phyloP scores from a whole-genome alignment of 2,888 invertebrate species.

The Incurvaria masculella region DNA sequence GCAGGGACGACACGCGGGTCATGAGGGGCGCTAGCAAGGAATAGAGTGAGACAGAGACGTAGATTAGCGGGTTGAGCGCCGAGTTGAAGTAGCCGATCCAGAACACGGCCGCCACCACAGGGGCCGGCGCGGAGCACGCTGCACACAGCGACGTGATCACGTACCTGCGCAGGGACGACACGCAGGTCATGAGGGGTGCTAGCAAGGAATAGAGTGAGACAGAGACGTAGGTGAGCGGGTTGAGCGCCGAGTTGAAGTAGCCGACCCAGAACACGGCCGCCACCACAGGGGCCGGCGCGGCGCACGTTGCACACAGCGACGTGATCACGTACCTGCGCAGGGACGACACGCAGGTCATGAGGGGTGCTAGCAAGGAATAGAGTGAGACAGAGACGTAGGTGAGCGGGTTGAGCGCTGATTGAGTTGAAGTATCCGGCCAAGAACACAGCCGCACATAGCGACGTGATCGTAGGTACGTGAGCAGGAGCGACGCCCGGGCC shows the following conservation, averaged over 20 bases:
- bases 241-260: conserved; percentile 95
- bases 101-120: conserved; percentile 87
- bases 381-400: conserved; percentile 98
- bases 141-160: conserved; percentile 77
- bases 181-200: no score
- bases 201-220: no score
- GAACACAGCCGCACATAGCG: conserved; percentile 87
- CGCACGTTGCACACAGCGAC: conserved; percentile 74
- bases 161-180: no score
- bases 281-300: conserved; percentile 81
- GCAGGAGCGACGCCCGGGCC: no score
- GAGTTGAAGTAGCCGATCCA: conserved; percentile 99
- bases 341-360: no score
- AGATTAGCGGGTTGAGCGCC: conserved; percentile 93
- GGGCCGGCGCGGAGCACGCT: conserved; percentile 76
- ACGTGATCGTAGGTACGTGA: no score
- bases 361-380: no score
- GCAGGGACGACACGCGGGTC: no score
- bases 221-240: conserved; percentile 96
- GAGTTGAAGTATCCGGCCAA: conserved; percentile 99
- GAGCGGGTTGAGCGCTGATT: conserved; percentile 91
- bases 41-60: no score
- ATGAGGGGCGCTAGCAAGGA: no score
- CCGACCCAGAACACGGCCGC: conserved; percentile 96
- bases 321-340: conserved; percentile 80